Conservation (phyloP, 2,888 invertebrate genomes). For the Scelioninae gen. 2 region DNA sequence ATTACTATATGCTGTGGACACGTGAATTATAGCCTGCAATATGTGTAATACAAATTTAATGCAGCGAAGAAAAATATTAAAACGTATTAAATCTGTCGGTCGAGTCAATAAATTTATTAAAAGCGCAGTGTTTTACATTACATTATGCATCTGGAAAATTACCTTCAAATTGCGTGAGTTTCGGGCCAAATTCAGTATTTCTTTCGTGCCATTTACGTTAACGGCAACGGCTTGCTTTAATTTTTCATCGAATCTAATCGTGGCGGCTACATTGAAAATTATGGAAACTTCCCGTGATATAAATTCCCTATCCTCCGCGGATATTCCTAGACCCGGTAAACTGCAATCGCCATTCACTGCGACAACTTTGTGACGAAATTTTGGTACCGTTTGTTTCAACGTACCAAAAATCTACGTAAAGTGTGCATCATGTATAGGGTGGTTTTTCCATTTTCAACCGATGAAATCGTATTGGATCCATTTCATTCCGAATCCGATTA, state of each 20-base stretch:
- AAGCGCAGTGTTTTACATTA: too few relatives aligned
- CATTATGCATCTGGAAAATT: too few relatives aligned
- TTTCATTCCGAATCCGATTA: too few relatives aligned
- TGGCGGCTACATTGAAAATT: conserved; percentile 93
- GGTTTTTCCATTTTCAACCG: too few relatives aligned
- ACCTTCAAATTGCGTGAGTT: conserved; percentile 85
- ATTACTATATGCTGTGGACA: conserved; percentile 89
- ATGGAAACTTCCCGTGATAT: conserved; percentile 80
- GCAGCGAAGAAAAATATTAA: too few relatives aligned
- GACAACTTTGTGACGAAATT: conserved; percentile 82
- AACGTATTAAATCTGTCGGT: too few relatives aligned
- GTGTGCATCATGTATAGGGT: too few relatives aligned
- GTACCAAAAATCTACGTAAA: conserved; percentile 78
- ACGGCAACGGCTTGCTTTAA: conserved; percentile 85
- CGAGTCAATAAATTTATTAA: too few relatives aligned
- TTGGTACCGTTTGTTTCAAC: conserved; percentile 77
- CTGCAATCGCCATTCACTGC: conserved; percentile 83
- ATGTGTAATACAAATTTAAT: too few relatives aligned
- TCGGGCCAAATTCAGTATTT: conserved; percentile 84
- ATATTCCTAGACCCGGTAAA: conserved; percentile 80
- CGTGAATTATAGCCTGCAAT: conserved; percentile 83
- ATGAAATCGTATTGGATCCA: too few relatives aligned
- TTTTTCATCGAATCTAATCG: conserved; percentile 91
- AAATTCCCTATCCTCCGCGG: conserved; percentile 78
- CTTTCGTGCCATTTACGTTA: conserved; percentile 86